Evolutionary conservation across 1,140 invertebrate species (phyloP), one percentile per base, ranked within the genome.

Genomic region (Holotrichia oblita): DNA sequence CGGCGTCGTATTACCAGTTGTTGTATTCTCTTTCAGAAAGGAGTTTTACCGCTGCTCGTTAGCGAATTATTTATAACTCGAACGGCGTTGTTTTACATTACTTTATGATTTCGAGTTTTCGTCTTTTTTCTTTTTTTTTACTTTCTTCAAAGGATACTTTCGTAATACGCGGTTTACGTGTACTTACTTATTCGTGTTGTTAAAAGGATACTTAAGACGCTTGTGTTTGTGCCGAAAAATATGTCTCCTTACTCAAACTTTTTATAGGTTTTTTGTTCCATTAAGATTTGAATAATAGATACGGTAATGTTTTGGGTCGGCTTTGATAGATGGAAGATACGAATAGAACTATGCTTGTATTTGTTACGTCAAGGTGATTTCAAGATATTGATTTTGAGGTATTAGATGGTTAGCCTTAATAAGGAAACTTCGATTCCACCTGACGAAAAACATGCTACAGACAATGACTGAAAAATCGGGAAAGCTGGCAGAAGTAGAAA

Each of bases 241-340:
- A 34, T 34, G 27, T 34, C 27, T 34, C 4, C 27, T 34, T 34
- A 34, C 27, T 34, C 8, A 69, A 69, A 20, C 20, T 22, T 27
- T 69, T 7, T 34, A 10, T 3, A 27, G 17, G 6, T 69, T 69
- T 69, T 69, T 69, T 24, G 20, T 22, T 69, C 61, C 61, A 69
- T 69, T 69, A 69, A 69, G 61, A 69, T 22, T 27, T 69, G 61
- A 69, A 69, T 69, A 69, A 69, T 69, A 69, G 61, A 69, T 69
- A 7, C 27, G 6, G 8, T 27, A 27, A 9, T 48, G 44, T 69
- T 34, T 69, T 22, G 8, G 61, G 17, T 17, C 17, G 17, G 6
- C 20, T 69, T 69, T 24, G 12, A 69, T 69, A 20, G 22, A 69
- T 69, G 6, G 12, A 55, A 55, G 14, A 69, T 69, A 14, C 12